Evolutionary conservation across 2,888 invertebrate species (phyloP), one percentile per base, ranked within the genome.

Genomic region (Dioctria rufipes): DNA sequence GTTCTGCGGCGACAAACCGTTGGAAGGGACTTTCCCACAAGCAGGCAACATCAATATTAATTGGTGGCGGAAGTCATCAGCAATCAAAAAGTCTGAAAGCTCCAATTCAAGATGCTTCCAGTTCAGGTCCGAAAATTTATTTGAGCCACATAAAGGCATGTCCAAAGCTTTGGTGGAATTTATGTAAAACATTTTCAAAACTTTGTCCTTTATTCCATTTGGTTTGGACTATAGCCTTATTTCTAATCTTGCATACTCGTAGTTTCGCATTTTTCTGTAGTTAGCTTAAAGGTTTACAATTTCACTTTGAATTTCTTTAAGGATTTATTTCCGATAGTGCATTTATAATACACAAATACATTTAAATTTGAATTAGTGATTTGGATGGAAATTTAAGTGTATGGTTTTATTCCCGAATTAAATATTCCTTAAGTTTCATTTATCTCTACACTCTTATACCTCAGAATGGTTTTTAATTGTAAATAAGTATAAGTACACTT

Each of bases 101-200:
- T 90, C 89, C 90, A 89, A 87, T 87, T 89, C 89, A 89, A 90
- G 90, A 89, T 84, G 87, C 88, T 80, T 88, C 89, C 83, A 89
- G 88, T 83, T 89, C 89, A 89, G 88, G 89, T 89, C 88, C 88
- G 88, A 83, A 86, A 86, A 8, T 66, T 66, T 66, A 43, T 46
- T 54, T 54, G 40, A 63, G 39, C 66, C 63, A 40, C 66, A 13
- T 5, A 51, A 54, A 13, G 78, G 78, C 78, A 78, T 78, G 78
- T 4, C 66, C 42, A 13, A 42, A 46, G 54, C 54, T 78, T 78
- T 78, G 54, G 66, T 78, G 78, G 43, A 51, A 66, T 78, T 78
- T 78, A 54, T 78, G 78, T 78, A 66, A 71, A 51, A 40, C 25
- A 66, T 61, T 77, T 63, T 46, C 63, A 63, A 63, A 61, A 77